Conservation (phyloP, 2,797 vertebrate species). For the Macropus fuliginosus region DNA sequence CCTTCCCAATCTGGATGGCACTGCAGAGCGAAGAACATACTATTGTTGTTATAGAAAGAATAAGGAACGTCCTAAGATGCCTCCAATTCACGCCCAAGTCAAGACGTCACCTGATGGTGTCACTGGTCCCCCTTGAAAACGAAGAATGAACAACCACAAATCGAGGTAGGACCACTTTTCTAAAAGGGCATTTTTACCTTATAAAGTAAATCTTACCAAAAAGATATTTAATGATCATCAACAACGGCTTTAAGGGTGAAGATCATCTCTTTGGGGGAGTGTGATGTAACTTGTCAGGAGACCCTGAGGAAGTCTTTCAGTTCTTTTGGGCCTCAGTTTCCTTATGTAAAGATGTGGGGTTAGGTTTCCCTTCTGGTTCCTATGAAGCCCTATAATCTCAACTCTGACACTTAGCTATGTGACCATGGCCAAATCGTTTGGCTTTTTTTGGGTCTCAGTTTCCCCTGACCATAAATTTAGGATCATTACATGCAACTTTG, state of each 20-base stretch:
- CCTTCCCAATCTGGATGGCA: neutral
- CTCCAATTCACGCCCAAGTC: neutral
- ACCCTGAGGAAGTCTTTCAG: neutral
- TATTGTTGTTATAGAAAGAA: neutral
- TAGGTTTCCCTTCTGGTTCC: neutral
- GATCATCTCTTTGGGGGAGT: neutral
- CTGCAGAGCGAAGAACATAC: neutral
- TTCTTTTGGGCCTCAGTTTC: neutral
- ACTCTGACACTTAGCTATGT: neutral
- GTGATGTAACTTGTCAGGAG: neutral
- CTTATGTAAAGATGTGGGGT: neutral
- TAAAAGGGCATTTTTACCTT: neutral
- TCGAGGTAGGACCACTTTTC: neutral
- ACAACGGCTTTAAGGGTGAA: neutral
- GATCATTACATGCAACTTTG: neutral
- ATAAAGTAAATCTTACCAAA: conserved; percentile 47
- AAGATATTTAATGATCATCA: conserved; percentile 30
- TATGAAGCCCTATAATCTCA: neutral
- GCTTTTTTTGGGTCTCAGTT: neutral
- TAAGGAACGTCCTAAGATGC: neutral
- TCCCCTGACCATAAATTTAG: neutral
- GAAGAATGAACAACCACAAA: neutral
- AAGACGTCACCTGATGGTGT: rapidly evolving
- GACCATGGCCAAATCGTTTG: neutral
- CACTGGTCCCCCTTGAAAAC: neutral